phyloP scores from a whole-genome alignment of 2,888 invertebrate genomes.

The Metopia argyrocephala region DNA sequence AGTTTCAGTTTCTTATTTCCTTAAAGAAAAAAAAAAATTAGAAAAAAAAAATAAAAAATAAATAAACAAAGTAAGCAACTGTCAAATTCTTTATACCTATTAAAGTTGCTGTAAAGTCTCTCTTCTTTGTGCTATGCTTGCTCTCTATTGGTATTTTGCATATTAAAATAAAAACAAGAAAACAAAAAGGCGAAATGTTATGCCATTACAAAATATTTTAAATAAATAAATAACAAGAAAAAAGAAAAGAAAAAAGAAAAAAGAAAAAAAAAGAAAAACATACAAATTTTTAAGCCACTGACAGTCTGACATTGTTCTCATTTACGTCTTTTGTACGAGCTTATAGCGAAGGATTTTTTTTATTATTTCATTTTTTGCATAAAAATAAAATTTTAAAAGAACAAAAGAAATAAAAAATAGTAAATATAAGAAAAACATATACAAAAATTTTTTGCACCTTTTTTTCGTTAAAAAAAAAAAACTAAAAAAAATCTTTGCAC shows the following conservation, averaged over 20 bases:
- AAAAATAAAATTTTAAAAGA: background rate
- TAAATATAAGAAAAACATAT: background rate
- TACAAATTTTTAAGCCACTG: constrained; percentile 43
- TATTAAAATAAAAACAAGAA: constrained; percentile 9
- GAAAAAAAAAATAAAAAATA: constrained; percentile 4
- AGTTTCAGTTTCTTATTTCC: constrained; percentile 8
- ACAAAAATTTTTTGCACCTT: background rate
- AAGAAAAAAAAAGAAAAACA: too few species aligned
- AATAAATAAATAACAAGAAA: constrained; percentile 37
- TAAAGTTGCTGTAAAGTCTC: background rate
- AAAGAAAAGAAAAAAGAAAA: too few species aligned
- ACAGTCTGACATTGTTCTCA: constrained; percentile 51
- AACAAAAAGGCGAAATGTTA: background rate
- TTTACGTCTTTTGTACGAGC: background rate
- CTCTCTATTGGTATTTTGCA: constrained; percentile 6
- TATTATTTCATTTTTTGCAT: too few species aligned
- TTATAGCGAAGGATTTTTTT: background rate
- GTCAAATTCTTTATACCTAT: constrained; percentile 1
- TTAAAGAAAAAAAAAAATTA: background rate
- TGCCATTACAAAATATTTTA: constrained; percentile 44
- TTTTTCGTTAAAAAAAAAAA: background rate
- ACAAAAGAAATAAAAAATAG: background rate
- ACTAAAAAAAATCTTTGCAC: background rate
- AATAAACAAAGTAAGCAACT: background rate
- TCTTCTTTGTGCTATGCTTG: too few species aligned